Conservation (phyloP, 1,140 invertebrate genomes). For the Neodiprion fabricii region DNA sequence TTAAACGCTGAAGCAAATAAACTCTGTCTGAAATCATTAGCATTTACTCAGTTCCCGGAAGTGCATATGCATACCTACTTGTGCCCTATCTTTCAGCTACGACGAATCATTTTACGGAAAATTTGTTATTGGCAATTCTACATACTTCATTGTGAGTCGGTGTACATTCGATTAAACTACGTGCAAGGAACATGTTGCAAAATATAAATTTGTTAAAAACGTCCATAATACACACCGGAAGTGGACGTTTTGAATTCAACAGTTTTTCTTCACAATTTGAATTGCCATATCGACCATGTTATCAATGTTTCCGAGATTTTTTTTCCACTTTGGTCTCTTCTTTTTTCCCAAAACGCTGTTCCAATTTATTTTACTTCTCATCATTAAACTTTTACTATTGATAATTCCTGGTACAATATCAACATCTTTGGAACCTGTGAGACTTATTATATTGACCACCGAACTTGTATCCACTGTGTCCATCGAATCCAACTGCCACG, state of each 20-base stretch:
- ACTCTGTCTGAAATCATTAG: too few relatives aligned
- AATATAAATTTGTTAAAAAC: too few relatives aligned
- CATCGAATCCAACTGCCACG: slow-evolving; percentile 50
- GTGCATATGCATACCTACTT: too few relatives aligned
- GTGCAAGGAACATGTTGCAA: too few relatives aligned
- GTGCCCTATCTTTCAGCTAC: too few relatives aligned
- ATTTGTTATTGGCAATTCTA: too few relatives aligned
- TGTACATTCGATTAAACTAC: too few relatives aligned
- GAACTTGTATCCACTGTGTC: slow-evolving; percentile 28
- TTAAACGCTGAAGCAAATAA: too few relatives aligned
- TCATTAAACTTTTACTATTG: slow-evolving; percentile 36
- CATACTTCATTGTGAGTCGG: too few relatives aligned
- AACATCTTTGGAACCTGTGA: slow-evolving; percentile 20
- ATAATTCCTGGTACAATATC: slow-evolving; percentile 44
- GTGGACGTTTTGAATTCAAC: background rate
- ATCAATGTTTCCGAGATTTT: slow-evolving; percentile 24
- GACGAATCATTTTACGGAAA: too few relatives aligned
- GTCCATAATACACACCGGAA: too few relatives aligned
- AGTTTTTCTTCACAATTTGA: slow-evolving; percentile 35
- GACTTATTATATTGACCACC: slow-evolving; percentile 15
- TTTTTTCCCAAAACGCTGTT: slow-evolving; percentile 44
- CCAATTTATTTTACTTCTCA: slow-evolving; percentile 48
- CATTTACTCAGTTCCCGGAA: too few relatives aligned
- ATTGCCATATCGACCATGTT: slow-evolving; percentile 43
- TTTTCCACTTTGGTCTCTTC: slow-evolving; percentile 35